These are phyloP conservation scores for Chironomus tepperi DNA, from an alignment of 1,140 invertebrate genomes.

Conservation along the genomic window DNA sequence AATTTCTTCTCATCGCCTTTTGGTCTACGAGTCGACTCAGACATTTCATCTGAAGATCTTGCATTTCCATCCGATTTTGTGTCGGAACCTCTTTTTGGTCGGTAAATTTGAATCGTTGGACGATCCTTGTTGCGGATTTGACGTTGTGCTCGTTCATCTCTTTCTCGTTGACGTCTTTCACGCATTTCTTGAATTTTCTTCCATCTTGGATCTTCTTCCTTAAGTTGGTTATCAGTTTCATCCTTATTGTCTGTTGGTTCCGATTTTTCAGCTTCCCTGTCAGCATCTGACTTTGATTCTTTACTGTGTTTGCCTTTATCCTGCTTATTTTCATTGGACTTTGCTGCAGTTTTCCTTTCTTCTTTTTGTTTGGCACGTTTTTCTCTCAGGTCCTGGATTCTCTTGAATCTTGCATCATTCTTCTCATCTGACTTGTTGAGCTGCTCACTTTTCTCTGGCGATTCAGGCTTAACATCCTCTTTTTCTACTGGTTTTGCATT, in stretches of 20 bases:
- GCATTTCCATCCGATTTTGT: background rate
- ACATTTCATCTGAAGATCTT: background rate
- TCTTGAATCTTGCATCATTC: too few relatives aligned
- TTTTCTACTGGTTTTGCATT: constrained; percentile 28
- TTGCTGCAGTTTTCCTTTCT: too few relatives aligned
- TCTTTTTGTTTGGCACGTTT: too few relatives aligned
- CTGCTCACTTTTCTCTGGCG: too few relatives aligned
- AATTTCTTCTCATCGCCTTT: background rate
- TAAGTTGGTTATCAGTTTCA: too few relatives aligned
- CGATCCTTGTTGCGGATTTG: constrained; percentile 45
- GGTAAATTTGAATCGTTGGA: constrained; percentile 38
- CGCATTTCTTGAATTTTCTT: constrained; percentile 25
- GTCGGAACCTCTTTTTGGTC: constrained; percentile 28
- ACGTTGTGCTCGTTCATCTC: constrained; percentile 33
- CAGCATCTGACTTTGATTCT: too few relatives aligned
- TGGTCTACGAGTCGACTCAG: background rate
- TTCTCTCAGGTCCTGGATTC: too few relatives aligned
- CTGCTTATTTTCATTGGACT: too few relatives aligned
- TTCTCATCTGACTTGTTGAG: too few relatives aligned
- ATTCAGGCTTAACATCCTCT: constrained; percentile 16
- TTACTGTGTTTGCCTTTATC: too few relatives aligned
- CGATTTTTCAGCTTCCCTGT: too few relatives aligned
- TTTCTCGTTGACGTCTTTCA: constrained; percentile 27
- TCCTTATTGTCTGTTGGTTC: too few relatives aligned
- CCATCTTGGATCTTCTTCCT: constrained; percentile 17